Evolutionary conservation across 2,797 vertebrate species (phyloP).

Genomic region (Eulemur albifrons): DNA sequence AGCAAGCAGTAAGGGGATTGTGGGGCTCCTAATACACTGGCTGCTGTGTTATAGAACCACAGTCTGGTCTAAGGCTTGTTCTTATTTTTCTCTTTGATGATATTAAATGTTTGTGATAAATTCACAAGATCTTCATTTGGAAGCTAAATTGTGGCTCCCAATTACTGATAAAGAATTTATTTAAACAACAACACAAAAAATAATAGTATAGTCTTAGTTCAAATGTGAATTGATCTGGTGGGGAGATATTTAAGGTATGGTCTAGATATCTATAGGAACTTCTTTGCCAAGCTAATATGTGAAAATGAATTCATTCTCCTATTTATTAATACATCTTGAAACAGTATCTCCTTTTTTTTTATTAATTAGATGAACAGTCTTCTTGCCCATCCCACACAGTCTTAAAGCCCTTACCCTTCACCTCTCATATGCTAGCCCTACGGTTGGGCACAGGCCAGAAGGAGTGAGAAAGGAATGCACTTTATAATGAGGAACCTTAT

Average conservation of each 20-base stretch:
- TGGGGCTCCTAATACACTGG: accelerated
- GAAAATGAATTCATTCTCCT: neutral
- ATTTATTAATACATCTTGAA: neutral
- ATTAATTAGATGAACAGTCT: neutral
- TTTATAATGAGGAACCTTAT: neutral
- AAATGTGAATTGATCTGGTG: neutral
- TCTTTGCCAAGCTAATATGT: neutral
- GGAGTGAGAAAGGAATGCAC: neutral
- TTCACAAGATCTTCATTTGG: neutral
- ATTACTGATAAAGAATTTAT: neutral
- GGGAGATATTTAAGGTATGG: neutral
- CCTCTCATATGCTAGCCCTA: neutral
- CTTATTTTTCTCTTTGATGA: neutral
- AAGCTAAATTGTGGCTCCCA: neutral
- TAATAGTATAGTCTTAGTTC: neutral
- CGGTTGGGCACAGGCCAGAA: neutral
- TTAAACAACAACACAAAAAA: neutral
- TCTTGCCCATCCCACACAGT: neutral
- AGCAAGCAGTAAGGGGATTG: neutral
- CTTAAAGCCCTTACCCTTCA: slow-evolving; percentile 29
- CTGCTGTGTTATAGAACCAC: too few species aligned
- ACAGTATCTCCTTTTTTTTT: neutral
- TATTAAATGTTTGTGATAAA: neutral
- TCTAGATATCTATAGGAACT: neutral
- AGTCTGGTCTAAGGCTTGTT: neutral